Percentiles rank a stretch among this genome's conserved stretches.
These are phyloP conservation scores for Lasioglossum lativentre DNA, from an alignment of 2,888 invertebrate genomes.

Conservation along the genomic window DNA sequence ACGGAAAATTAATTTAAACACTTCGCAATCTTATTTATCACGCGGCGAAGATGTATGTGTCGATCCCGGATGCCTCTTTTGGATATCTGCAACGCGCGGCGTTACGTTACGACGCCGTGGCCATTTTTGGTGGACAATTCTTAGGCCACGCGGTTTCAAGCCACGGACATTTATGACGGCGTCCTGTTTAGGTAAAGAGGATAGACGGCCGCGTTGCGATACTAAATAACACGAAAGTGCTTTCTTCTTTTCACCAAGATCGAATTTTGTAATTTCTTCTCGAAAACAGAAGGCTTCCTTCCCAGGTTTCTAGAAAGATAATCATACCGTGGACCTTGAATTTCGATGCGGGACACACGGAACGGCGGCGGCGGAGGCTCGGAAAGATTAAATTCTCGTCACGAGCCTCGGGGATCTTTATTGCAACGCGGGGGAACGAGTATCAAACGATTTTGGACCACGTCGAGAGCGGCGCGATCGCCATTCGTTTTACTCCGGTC, in stretches of 20 bases:
- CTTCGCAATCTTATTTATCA: constrained; percentile 19
- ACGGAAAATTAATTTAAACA: background rate
- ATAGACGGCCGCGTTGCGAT: background rate
- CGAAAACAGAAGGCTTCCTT: background rate
- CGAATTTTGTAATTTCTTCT: background rate
- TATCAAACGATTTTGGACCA: constrained; percentile 2
- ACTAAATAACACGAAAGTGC: background rate
- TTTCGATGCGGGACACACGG: background rate
- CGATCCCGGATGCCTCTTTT: background rate
- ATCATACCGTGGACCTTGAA: background rate
- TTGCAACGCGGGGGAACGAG: background rate
- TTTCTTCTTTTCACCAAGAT: background rate
- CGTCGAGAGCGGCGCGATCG: background rate
- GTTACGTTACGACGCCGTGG: background rate
- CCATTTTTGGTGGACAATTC: constrained; percentile 8
- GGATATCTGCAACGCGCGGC: background rate
- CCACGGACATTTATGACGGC: constrained; percentile 8
- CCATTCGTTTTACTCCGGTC: background rate
- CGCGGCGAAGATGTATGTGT: background rate
- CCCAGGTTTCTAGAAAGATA: background rate
- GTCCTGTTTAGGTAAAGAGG: constrained; percentile 3
- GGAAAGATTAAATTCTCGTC: background rate
- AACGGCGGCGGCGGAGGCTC: background rate
- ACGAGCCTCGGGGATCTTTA: constrained; percentile 5
- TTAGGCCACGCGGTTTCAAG: background rate